These are phyloP conservation scores for Pangasianodon gigas DNA, from an alignment of 2,113 vertebrate species.

Conservation along the genomic window DNA sequence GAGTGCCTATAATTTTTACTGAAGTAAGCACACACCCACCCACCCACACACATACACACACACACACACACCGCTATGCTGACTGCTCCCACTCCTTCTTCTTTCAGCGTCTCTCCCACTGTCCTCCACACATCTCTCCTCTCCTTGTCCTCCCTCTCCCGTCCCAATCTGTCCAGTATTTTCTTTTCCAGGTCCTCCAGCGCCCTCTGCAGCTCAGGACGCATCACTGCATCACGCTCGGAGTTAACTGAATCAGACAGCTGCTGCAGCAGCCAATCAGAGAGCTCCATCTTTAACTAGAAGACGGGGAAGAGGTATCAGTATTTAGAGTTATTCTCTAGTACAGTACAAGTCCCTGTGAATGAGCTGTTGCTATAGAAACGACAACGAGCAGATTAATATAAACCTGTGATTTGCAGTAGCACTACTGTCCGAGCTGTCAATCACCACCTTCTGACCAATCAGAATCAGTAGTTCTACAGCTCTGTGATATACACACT, in stretches of 20 bases:
- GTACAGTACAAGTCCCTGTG: neutral
- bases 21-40: no score
- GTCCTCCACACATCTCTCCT: conserved; percentile 50
- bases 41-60: neutral
- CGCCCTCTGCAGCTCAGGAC: conserved; percentile 59
- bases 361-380: neutral
- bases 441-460: neutral
- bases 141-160: conserved; percentile 31
- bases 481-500: no score
- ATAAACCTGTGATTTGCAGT: neutral
- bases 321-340: no score
- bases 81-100: conserved; percentile 54
- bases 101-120: conserved; percentile 53
- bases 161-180: conserved; percentile 46
- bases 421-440: neutral
- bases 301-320: neutral
- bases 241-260: neutral
- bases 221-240: conserved; percentile 34
- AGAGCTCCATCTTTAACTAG: conserved; percentile 55
- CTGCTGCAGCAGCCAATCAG: conserved; percentile 51
- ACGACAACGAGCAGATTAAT: neutral
- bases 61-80: conserved; percentile 50
- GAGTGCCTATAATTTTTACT: no score
- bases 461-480: neutral
- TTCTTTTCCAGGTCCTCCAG: conserved; percentile 55